A percentile compares a stretch with the other conserved stretches of the same genome.
These are phyloP conservation scores for Lobophora halterata DNA, from an alignment of 2,888 invertebrate genomes.

Conservation along the genomic window DNA sequence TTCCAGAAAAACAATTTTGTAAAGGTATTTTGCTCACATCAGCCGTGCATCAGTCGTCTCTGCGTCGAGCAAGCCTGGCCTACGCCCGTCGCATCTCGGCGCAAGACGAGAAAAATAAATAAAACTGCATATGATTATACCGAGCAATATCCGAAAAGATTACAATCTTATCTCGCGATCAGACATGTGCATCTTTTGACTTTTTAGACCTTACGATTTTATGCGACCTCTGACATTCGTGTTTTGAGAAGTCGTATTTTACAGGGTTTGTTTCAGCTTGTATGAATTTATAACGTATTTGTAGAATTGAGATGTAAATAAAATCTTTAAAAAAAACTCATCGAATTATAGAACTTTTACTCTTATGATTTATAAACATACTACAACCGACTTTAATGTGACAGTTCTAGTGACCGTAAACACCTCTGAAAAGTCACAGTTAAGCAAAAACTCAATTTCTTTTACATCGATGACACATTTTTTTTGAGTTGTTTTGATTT, in stretches of 20 bases:
- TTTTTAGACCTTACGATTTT: constrained; percentile 57
- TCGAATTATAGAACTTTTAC: no score
- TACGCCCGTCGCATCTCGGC: constrained; percentile 60
- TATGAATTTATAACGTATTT: no score
- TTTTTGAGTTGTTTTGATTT: no score
- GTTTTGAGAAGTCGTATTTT: constrained; percentile 8
- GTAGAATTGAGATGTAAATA: no score
- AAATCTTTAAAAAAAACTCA: no score
- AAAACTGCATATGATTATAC: constrained; percentile 76
- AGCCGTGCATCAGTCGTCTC: constrained; percentile 48
- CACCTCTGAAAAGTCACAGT: no score
- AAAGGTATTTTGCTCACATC: constrained; percentile 46
- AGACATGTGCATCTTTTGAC: constrained; percentile 62
- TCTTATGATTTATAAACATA: no score
- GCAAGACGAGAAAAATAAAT: constrained; percentile 45
- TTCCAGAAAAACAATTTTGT: no score
- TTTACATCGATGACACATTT: no score
- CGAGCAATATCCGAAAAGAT: constrained; percentile 80
- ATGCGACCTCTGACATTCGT: constrained; percentile 34
- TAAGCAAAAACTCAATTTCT: no score
- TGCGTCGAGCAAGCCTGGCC: constrained; percentile 62
- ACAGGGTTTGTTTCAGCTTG: not conserved
- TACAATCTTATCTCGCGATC: constrained; percentile 74
- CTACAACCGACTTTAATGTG: no score
- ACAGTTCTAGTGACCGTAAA: no score